These are phyloP conservation scores for Rhinichthys osculus DNA, from an alignment of 2,797 vertebrate species.

Conservation along the genomic window DNA sequence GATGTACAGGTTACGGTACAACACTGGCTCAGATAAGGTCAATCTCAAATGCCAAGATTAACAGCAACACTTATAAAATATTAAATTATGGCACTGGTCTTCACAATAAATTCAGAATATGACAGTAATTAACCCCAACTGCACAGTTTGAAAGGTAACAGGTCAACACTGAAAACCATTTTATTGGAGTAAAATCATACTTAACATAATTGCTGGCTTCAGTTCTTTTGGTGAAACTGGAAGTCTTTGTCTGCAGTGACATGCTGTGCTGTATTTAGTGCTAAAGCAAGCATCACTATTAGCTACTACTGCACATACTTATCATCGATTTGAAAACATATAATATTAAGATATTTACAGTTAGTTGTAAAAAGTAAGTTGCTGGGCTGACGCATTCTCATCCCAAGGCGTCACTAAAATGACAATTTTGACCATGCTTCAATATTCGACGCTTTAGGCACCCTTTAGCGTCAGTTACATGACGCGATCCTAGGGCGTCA, in stretches of 20 bases:
- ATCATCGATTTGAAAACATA: background rate
- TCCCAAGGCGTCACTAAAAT: too few relatives aligned
- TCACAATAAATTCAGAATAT: conserved; percentile 23
- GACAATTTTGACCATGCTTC: too few relatives aligned
- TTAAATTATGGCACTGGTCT: background rate
- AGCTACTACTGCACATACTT: background rate
- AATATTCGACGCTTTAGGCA: too few relatives aligned
- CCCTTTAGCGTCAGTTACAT: too few relatives aligned
- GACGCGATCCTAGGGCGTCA: too few relatives aligned
- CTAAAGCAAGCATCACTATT: background rate
- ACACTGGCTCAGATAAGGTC: conserved; percentile 33
- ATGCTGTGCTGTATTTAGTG: background rate
- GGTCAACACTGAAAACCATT: conserved; percentile 29
- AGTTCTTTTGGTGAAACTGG: background rate
- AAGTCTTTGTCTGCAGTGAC: background rate
- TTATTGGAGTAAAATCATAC: background rate
- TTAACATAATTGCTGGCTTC: background rate
- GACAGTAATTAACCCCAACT: background rate
- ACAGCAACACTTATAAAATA: conserved; percentile 37
- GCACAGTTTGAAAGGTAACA: conserved; percentile 22
- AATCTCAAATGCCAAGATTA: conserved; percentile 43
- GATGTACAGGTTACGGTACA: background rate
- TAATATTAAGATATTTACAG: background rate
- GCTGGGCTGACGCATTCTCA: too few relatives aligned
- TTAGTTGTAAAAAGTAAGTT: background rate